Evolutionary conservation across 2,888 invertebrate genomes (phyloP).

Genomic region (Zelleria hepariella): DNA sequence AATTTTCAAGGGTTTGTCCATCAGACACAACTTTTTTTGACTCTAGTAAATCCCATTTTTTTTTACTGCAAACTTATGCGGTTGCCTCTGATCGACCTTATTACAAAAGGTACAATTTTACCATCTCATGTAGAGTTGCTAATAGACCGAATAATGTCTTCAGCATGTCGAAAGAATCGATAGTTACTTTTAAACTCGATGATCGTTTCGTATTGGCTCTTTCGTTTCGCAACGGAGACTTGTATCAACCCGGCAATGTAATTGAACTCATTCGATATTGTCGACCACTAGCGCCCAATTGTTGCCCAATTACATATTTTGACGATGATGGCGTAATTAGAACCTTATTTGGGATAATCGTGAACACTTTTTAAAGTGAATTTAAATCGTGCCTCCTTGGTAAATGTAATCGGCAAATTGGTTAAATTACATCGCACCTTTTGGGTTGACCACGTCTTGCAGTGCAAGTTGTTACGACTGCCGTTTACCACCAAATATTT

Average conservation of each 20-base stretch:
- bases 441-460: not conserved
- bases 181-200: not conserved
- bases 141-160: not conserved
- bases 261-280: not conserved
- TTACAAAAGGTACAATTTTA: not conserved
- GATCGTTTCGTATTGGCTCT: not conserved
- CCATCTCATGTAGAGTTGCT: not conserved
- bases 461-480: no score
- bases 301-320: not conserved
- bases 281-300: not conserved
- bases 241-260: not conserved
- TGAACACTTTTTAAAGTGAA: not conserved
- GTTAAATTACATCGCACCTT: not conserved
- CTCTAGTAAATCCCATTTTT: no score
- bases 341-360: not conserved
- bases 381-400: not conserved
- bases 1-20: no score
- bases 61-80: no score
- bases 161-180: not conserved
- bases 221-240: not conserved
- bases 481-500: no score
- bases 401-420: not conserved
- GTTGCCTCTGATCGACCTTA: not conserved
- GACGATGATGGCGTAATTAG: not conserved
- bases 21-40: no score